Base-by-base conservation (phyloP, 2,888 invertebrate genomes). In the Coleophora flavipennella region DNA sequence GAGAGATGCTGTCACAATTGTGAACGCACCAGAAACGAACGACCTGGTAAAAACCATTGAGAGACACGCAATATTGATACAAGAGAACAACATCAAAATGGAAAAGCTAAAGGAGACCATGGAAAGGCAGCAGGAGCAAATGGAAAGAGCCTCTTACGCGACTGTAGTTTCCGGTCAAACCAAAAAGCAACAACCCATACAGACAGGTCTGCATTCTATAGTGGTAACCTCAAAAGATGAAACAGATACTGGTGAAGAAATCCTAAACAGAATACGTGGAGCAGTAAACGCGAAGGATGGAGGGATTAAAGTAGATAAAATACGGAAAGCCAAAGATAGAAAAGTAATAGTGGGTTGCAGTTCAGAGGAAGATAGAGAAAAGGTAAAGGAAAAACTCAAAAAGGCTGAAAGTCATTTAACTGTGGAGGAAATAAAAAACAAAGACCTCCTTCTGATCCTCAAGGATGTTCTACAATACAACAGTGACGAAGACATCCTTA, bases 321-420 rank as follows among this genome's bases (percentile, higher is more conserved):
- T 48, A 1, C 40, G 48, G 13, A 46, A 45, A 33, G 43, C 39
- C 4, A 45, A 41, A 12, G 44, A 48, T n/a, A 34, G 37, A 11
- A 48, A 42, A 26, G 20, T 45, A 0, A 36, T 44, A 11, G 13
- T 48, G 7, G 39, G 48, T 0, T 45, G 40, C 13, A 34, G 26
- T 3, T 39, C 44, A 3, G 12, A 40, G 6, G 31, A 36, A 10
- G 48, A 38, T 4, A 3, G n/a, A n/a, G 0, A 38, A 31, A n/a
- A 28, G 29, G 14, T 38, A 33, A 31, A 40, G 39, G 13, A 27
- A 20, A 10, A 29, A 10, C 0, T 38, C 3, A 8, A 20, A 7
- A 8, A 35, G 0, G 4, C 8, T 1, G n/a, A 2, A 1, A 13
- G 6, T 3, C 20, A 13, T 8, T 29, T 42, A 1, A 12, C 6